phyloP scores from a whole-genome alignment of 2,888 invertebrate genomes.

The Arrhopalites spinosus region DNA sequence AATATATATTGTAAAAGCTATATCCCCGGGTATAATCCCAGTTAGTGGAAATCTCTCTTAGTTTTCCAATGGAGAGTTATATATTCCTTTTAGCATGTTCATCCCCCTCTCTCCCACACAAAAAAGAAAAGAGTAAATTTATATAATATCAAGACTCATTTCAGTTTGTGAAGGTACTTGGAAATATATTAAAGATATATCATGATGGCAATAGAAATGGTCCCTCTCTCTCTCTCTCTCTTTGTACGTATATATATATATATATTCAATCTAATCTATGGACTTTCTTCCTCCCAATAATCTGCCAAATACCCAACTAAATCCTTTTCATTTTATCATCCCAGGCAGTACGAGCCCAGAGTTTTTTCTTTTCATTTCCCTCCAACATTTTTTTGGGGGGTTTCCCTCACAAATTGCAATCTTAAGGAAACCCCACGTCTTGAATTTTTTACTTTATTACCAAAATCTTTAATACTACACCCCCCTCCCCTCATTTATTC shows the following conservation, averaged over 20 bases:
- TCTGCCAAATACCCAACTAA: conserved; percentile 16
- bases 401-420: not conserved
- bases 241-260: not conserved
- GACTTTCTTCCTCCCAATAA: conserved; percentile 4
- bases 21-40: not conserved
- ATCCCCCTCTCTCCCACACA: not conserved
- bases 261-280: conserved; percentile 8
- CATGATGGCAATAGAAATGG: not conserved
- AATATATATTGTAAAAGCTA: not conserved
- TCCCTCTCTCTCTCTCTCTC: not conserved
- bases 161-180: not conserved
- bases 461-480: too few relatives aligned
- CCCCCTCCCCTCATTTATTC: too few relatives aligned
- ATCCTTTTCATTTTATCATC: conserved; percentile 18
- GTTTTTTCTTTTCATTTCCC: not conserved
- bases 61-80: not conserved
- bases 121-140: not conserved
- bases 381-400: not conserved
- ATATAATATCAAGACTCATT: not conserved
- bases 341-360: not conserved
- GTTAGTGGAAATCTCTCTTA: not conserved
- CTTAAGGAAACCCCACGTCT: too few relatives aligned
- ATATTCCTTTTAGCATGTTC: too few relatives aligned
- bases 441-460: too few relatives aligned
- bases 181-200: conserved; percentile 7